Evolutionary conservation across 2,797 vertebrate genomes (phyloP).

Genomic region (Lithobates pipiens): DNA sequence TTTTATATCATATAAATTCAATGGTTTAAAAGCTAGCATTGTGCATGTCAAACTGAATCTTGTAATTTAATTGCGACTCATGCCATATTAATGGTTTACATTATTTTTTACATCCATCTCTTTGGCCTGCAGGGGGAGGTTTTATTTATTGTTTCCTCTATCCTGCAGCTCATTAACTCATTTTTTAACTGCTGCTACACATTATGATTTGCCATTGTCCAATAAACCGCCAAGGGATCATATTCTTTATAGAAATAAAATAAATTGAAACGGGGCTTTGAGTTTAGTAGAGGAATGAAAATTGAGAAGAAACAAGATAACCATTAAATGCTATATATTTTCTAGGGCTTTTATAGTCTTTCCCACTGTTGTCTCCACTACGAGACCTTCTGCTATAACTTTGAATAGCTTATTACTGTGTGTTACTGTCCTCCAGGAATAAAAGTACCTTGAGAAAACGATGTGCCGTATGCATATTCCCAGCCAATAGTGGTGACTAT

Average conservation of each 20-base stretch:
- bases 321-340: constrained; percentile 1
- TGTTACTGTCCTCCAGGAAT: background rate
- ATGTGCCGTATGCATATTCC: background rate
- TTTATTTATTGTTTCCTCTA: constrained; percentile 76
- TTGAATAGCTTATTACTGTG: background rate
- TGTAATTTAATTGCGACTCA: constrained; percentile 77
- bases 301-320: background rate
- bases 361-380: background rate
- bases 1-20: constrained; percentile 81
- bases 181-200: constrained; percentile 68
- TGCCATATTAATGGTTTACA: constrained; percentile 79
- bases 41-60: constrained; percentile 72
- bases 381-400: background rate
- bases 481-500: background rate
- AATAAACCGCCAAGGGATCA: constrained; percentile 75
- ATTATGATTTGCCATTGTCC: constrained; percentile 71
- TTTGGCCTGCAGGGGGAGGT: constrained; percentile 75
- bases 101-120: constrained; percentile 84
- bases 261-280: constrained; percentile 53
- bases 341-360: background rate
- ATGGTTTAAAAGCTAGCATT: constrained; percentile 73
- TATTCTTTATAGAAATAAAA: constrained; percentile 66
- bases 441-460: background rate
- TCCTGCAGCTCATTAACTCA: constrained; percentile 78
- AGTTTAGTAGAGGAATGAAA: constrained; percentile 56